Evolutionary conservation across 2,113 vertebrate genomes (phyloP), one percentile per base, ranked within the genome.

Genomic region (Corythoichthys haematopterus): DNA sequence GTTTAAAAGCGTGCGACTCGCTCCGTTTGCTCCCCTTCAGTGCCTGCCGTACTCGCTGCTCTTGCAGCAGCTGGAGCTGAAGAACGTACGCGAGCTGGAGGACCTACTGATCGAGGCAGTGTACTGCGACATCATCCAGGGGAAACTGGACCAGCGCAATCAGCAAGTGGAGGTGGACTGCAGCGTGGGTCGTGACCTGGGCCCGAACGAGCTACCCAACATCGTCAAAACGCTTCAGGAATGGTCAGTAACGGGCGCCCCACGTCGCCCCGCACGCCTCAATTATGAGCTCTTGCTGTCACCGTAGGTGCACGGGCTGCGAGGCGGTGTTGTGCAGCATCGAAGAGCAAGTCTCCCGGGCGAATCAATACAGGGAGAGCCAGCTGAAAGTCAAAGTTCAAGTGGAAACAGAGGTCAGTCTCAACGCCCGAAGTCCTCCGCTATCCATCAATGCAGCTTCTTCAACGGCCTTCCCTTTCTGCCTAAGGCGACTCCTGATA

Each of bases 111-210:
- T 99, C 16, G 97, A 98, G 77, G 97, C 97, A 0, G 93, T 99
- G 82, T 99, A 99, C 90, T 96, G 97, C n/a, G 97, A 99, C 88
- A 97, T 98, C 91, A 98, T 99, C 88, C 97, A 98, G 82, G 97
- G 97, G 69, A 98, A 98, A 79, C 64, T 99, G 88, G 97, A 99
- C 87, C 97, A 99, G 86, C 93, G 96, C 80, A 98, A 98, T 86
- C 97, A 98, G 83, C 92, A 98, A 87, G 91, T 99, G 68, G 97
- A 99, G 88, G 96, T 98, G 33, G 96, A 98, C 88, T 97, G 94
- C 91, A 96, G 96, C 77, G 95, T 98, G 36, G 96, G 96, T 48
- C 92, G 96, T 33, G 96, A 98, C 88, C 94, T 98, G 75, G 95
- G 95, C 58, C 93, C 94, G 86, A 95, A 94, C 66, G 96, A 98